Evolutionary conservation across 1,140 invertebrate species (phyloP).

Genomic region (Hylaeus volcanicus): DNA sequence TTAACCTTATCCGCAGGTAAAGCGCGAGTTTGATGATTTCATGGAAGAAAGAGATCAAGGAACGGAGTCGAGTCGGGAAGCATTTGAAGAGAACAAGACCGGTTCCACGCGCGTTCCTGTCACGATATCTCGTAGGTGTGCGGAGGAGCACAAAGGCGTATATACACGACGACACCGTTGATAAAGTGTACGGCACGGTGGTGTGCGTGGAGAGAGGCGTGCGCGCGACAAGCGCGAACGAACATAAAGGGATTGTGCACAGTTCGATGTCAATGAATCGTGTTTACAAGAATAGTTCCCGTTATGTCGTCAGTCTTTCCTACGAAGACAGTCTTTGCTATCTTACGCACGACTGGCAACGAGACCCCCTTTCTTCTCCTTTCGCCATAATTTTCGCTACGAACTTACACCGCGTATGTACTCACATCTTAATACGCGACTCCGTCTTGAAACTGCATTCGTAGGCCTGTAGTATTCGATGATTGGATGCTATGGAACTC

Average conservation of each 20-base stretch:
- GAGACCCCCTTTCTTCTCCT: constrained; percentile 43
- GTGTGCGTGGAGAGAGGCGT: constrained; percentile 29
- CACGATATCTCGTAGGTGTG: constrained; percentile 23
- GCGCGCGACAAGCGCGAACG: constrained; percentile 27
- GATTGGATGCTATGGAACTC: constrained; percentile 34
- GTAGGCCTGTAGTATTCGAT: constrained; percentile 45
- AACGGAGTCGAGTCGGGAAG: background rate
- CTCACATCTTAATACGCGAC: constrained; percentile 67
- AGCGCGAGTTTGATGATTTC: background rate
- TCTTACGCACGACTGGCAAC: constrained; percentile 39
- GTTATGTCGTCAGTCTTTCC: constrained; percentile 30
- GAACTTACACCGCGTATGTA: constrained; percentile 23
- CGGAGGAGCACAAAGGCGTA: constrained; percentile 7
- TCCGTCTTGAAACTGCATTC: constrained; percentile 59
- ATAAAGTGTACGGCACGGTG: constrained; percentile 12
- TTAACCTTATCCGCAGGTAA: background rate
- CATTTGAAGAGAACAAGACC: constrained; percentile 49
- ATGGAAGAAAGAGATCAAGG: constrained; percentile 3
- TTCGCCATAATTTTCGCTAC: constrained; percentile 26
- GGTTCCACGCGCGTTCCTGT: constrained; percentile 52
- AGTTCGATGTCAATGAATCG: constrained; percentile 27
- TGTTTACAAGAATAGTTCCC: constrained; percentile 51
- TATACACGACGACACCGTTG: constrained; percentile 3
- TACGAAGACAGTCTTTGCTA: constrained; percentile 20
- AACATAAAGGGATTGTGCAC: background rate